phyloP scores from a whole-genome alignment of 2,888 invertebrate species.

The Philereme transversata region DNA sequence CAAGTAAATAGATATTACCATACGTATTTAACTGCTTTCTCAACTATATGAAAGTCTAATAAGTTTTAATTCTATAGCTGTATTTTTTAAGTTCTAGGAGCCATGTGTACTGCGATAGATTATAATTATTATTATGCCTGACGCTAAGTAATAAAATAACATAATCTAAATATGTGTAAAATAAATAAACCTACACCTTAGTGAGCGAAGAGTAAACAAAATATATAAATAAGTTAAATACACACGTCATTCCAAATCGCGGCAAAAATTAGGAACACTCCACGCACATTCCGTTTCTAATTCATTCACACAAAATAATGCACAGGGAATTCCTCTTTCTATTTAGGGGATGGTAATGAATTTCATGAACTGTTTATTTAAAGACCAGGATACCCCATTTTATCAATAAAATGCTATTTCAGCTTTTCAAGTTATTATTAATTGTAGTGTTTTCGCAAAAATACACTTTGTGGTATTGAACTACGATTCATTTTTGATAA shows the following conservation, averaged over 20 bases:
- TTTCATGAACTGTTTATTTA: background rate
- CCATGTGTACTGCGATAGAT: background rate
- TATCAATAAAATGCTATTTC: background rate
- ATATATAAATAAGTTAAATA: conserved; percentile 18
- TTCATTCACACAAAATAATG: conserved; percentile 18
- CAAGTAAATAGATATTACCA: background rate
- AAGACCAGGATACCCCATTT: background rate
- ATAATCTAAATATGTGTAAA: conserved; percentile 6
- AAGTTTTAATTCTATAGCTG: background rate
- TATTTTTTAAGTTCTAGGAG: conserved; percentile 1
- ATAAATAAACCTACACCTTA: conserved; percentile 18
- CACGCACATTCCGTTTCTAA: conserved; percentile 26
- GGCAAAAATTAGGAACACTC: conserved; percentile 20
- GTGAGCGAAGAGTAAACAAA: conserved; percentile 7
- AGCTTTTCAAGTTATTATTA: background rate
- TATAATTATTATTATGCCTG: too few relatives aligned
- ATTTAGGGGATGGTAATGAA: background rate
- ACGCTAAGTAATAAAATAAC: background rate
- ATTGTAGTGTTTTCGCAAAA: background rate
- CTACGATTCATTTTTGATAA: background rate
- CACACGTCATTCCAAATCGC: conserved; percentile 27
- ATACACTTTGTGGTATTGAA: background rate
- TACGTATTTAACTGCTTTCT: background rate
- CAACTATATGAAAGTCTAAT: background rate
- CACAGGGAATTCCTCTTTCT: background rate